Evolutionary conservation across 2,113 vertebrate species (phyloP), one percentile per base, ranked within the genome.

Genomic region (Oncorhynchus clarkii): DNA sequence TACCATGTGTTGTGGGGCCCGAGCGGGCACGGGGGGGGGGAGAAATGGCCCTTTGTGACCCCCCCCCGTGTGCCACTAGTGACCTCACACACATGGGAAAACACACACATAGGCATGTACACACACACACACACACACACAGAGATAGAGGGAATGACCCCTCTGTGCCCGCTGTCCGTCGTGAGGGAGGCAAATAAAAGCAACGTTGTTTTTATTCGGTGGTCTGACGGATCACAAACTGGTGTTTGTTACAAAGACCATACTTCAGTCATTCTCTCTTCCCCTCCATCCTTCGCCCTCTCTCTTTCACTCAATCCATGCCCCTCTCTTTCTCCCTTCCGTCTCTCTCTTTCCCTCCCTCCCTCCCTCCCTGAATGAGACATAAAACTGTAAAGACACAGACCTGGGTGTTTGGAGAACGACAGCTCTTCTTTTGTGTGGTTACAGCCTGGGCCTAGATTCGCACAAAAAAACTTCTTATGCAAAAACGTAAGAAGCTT

Each of bases 51-150:
- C 51, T 14, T 8, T 57, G 14, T 24, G 72, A 70, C 64, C 71
- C 64, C 71, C 31, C 31, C 64, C 71, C 49, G 34, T 77, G n/a
- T 76, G 74, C 71, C 51, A 54, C 62, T 54, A 73, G 16, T 76
- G 74, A 54, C 16, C n/a, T 12, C 3, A 75, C 1, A 18, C 31
- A 76, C 67, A 76, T 73, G 66, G 70, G 70, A 8, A 13, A 57
- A 78, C 51, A 71, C 69, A 48, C 69, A 72, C 71, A 62, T 73
- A 67, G 60, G 66, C 22, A 54, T 14, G 20, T 8, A 12, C 18
- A 0, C 5, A n/a, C 13, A 57, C 70, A 2, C 5, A n/a, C 26
- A 54, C 71, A 27, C 27, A 22, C 1, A 73, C 16, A 18, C 4
- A 18, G 51, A 27, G 67, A 31, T 24, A 18, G 4, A 27, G 39